These are phyloP conservation scores for Lacanobia oleracea DNA, from an alignment of 2,888 invertebrate genomes.

Conservation along the genomic window DNA sequence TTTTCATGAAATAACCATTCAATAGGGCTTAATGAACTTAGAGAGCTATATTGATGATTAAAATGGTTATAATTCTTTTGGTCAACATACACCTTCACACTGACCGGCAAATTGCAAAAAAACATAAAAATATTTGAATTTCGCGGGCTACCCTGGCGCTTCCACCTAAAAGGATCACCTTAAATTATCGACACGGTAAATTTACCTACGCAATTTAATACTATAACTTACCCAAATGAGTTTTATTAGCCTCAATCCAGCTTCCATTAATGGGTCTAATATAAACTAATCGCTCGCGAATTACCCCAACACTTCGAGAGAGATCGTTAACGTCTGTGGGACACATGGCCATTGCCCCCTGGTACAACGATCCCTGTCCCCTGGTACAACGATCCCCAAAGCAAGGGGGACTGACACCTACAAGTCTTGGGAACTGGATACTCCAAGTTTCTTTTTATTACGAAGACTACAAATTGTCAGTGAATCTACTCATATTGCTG, in stretches of 20 bases:
- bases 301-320: conserved; percentile 18
- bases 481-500: conserved; percentile 13
- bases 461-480: conserved; percentile 8
- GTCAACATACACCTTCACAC: too few relatives aligned
- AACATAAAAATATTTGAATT: too few relatives aligned
- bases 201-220: background rate
- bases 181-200: background rate
- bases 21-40: too few relatives aligned
- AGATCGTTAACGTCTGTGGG: conserved; percentile 58
- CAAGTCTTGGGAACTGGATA: conserved; percentile 26
- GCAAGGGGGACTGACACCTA: conserved; percentile 46
- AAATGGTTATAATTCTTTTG: too few relatives aligned
- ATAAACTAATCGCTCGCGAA: conserved; percentile 38
- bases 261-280: conserved; percentile 21
- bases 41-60: too few relatives aligned
- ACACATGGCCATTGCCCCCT: conserved; percentile 62
- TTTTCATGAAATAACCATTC: too few relatives aligned
- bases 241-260: conserved; percentile 12
- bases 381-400: conserved; percentile 55
- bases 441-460: conserved; percentile 34
- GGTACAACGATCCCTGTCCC: conserved; percentile 59
- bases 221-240: background rate
- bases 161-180: background rate
- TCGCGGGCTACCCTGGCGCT: too few relatives aligned
- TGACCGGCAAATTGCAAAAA: too few relatives aligned